These are phyloP conservation scores for Danaus plexippus DNA, from an alignment of 1,140 invertebrate genomes.

Conservation along the genomic window DNA sequence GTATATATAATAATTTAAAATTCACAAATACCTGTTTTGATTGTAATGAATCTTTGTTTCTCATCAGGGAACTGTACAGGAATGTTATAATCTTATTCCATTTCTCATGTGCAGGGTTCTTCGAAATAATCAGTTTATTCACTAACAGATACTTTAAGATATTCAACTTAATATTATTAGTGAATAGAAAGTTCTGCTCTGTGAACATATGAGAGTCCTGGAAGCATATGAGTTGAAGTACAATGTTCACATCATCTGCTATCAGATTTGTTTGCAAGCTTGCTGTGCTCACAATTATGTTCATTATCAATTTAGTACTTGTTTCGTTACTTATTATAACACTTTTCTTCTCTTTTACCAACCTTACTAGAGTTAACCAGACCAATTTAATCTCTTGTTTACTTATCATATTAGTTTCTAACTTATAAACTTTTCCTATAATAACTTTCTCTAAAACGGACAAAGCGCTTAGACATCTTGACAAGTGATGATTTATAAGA, in stretches of 20 bases:
- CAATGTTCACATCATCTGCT: conserved; percentile 22
- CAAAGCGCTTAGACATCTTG: conserved; percentile 34
- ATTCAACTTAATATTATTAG: conserved; percentile 13
- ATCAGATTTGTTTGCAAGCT: conserved; percentile 21
- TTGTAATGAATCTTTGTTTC: conserved; percentile 21
- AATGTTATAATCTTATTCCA: conserved; percentile 29
- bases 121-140: conserved; percentile 22
- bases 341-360: conserved; percentile 29
- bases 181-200: conserved; percentile 23
- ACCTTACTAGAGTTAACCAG: conserved; percentile 27
- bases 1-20: background rate
- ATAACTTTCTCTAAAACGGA: conserved; percentile 35
- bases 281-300: conserved; percentile 31
- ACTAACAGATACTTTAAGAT: conserved; percentile 29
- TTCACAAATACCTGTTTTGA: conserved; percentile 27
- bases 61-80: conserved; percentile 27
- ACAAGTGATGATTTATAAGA: conserved; percentile 36
- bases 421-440: background rate
- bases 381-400: conserved; percentile 21
- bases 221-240: conserved; percentile 37
- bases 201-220: conserved; percentile 26
- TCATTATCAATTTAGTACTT: conserved; percentile 25
- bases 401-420: conserved; percentile 23
- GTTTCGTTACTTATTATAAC: conserved; percentile 24
- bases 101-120: conserved; percentile 29